phyloP scores from a whole-genome alignment of 2,113 vertebrate species.

The Podarcis raffonei region DNA sequence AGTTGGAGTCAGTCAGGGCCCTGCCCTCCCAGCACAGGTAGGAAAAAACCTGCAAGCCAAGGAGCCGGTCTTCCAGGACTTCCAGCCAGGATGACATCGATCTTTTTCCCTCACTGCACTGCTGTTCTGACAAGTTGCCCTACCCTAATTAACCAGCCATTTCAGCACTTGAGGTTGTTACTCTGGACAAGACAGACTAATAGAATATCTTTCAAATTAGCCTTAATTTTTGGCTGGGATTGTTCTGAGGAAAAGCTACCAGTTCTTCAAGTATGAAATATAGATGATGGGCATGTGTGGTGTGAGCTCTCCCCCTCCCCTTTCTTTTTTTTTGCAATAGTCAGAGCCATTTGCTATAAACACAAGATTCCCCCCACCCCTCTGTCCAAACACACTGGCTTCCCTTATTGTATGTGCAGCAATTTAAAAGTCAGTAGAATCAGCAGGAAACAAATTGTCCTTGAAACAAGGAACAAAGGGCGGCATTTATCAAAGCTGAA shows the following conservation, averaged over 20 bases:
- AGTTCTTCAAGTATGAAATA: conserved; percentile 30
- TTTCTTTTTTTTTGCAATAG: conserved; percentile 3
- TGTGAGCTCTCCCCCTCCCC: background rate
- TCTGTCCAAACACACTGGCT: background rate
- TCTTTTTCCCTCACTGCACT: too few species aligned
- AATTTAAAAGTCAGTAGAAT: conserved; percentile 29
- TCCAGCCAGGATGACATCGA: too few species aligned
- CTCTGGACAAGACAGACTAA: conserved; percentile 11
- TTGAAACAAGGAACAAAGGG: conserved; percentile 1
- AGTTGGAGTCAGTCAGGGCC: too few species aligned
- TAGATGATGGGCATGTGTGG: conserved; percentile 4
- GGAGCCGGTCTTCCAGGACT: too few species aligned
- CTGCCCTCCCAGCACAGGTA: too few species aligned
- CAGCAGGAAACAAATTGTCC: conserved; percentile 27
- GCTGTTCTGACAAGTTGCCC: background rate
- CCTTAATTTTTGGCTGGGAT: background rate
- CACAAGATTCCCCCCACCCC: background rate
- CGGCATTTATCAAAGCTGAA: conserved; percentile 4
- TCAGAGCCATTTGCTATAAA: background rate
- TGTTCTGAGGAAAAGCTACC: conserved; percentile 19
- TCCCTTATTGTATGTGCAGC: conserved; percentile 18
- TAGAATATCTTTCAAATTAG: conserved; percentile 40
- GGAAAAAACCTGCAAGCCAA: too few species aligned
- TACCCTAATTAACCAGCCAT: conserved; percentile 15
- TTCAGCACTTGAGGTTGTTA: conserved; percentile 35